Base-by-base conservation (phyloP, 1,140 invertebrate species). In the Bombus picipes region DNA sequence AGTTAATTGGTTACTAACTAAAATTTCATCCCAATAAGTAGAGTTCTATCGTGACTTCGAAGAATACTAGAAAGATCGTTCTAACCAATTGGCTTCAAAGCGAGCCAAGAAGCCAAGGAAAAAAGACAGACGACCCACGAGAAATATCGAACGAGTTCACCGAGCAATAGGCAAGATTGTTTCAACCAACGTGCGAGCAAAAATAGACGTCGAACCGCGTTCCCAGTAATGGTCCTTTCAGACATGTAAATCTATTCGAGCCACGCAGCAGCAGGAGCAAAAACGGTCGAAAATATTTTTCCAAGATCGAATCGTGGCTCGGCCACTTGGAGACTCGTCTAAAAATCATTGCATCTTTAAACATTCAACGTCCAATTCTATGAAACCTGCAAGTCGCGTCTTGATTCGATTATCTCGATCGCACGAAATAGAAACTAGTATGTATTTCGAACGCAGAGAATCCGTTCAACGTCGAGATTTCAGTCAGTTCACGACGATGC, bases 221-320 rank as follows among this genome's bases (percentile, higher is more conserved):
- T 86, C 71, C 39, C 53, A 59, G 53, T 88, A 90, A 90, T 86
- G 39, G 83, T 86, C 83, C 73, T 86, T 90, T 90, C 89, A 90
- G 87, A 90, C 89, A 91, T 91, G 89, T 88, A 90, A 88, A 91
- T 91, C 89, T 91, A 90, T 90, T 88, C 87, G 78, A 32, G n/a
- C 72, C 68, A 71, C 74, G 74, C 71, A 82, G 76, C 70, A 74
- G 62, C 41, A 53, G 43, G 32, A 18, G 6, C 15, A 32, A 73
- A 32, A 41, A 70, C 43, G 43, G 59, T 57, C 66, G 34, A 83
- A 72, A 89, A 89, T 81, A 83, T 78, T 43, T 71, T 72, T 70
- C 43, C 43, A 9, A 73, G 70, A 73, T 73, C 47, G 43, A 81
- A 59, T 13, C 68, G 34, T 53, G 18, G 5, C 47, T 53, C 47